Evolutionary conservation across 2,113 vertebrate genomes (phyloP), one percentile per base, ranked within the genome.

Genomic region (Phalacrocorax carbo): DNA sequence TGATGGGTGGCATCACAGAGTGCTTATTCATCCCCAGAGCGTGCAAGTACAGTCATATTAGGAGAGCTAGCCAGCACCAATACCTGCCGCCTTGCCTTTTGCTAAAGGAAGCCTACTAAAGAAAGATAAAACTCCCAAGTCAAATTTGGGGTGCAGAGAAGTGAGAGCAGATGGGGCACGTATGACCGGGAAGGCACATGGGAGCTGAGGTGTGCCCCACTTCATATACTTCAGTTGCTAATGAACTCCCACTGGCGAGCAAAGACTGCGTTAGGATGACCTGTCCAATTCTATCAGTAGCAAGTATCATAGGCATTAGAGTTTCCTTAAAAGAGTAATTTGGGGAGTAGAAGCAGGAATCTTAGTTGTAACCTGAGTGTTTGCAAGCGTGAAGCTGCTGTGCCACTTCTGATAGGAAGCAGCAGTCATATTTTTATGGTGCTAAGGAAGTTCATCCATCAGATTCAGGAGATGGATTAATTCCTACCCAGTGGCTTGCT

Each of bases 71-170:
- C 17, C 64, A 61, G 51, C 40, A 36, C 51, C 1, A 2, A 15
- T 40, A 58, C 13, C 17, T 1, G 1, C 10, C 1, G 4, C 46
- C 1, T 0, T 9, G 9, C 2, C 55, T 32, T 38, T 2, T 8
- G 19, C 62, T 71, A 11, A 58, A 46, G 61, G 65, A 23, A 22
- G 15, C 15, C 44, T 34, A 3, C 15, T 64, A 34, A 21, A 48
- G 40, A 71, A 42, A 26, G 11, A 12, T 44, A 25, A 10, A 54
- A 23, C 12, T 54, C 46, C 19, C 0, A 7, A 16, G 20, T 52
- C 44, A 11, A 4, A 20, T 7, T 11, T 40, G 36, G 23, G 15
- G 11, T 34, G 17, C 9, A 3, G 12, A 30, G 36, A 34, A 27
- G 36, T 11, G 4, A 17, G 52, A 46, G 48, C 20, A 46, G 36